Evolutionary conservation across 2,888 invertebrate species (phyloP), one percentile per base, ranked within the genome.

Genomic region (Agrochola lychnidis): DNA sequence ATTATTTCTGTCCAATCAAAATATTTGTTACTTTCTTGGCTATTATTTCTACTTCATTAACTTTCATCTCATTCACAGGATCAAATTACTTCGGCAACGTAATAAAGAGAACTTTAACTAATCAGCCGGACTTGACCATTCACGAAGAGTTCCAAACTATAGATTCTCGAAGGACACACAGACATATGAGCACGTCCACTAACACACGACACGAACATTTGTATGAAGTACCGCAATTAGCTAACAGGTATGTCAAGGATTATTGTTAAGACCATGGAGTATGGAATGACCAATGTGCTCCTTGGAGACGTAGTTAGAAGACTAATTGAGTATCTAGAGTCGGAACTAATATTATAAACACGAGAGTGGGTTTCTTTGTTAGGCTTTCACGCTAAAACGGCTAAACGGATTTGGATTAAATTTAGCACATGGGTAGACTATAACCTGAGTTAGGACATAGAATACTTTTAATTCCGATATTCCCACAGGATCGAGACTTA

Each of bases 121-220:
- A 98, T 82, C 99, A 98, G 91, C 98, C 98, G 73, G 99, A 99
- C 94, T 95, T 99, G 90, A 98, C 98, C 4, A 97, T 96, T 73
- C 97, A 97, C 84, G 97, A 98, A 30, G 97, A 97, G 85, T 97
- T 98, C 86, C 98, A 97, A 84, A 98, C 98, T 87, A 98, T 98
- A 94, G 98, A 98, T 92, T 98, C 98, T 90, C 91, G 95, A 79
- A 89, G 94, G 51, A 92, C 92, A 0, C 94, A 93, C 67, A 92
- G 95, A 78, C 94, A 94, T 69, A 93, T 93, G 83, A 94, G 91
- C 83, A 98, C 98, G 61, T 98, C 98, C 90, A 97, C 97, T 53
- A 97, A 97, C 83, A 96, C 97, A 69, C 97, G 98, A 70, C 98
- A 98, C 73, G 98, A 98, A 91, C 98, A 98, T 94, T 98, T 98